Evolutionary conservation across 2,113 vertebrate genomes (phyloP), one percentile per base, ranked within the genome.

Genomic region (Osmerus eperlanus): DNA sequence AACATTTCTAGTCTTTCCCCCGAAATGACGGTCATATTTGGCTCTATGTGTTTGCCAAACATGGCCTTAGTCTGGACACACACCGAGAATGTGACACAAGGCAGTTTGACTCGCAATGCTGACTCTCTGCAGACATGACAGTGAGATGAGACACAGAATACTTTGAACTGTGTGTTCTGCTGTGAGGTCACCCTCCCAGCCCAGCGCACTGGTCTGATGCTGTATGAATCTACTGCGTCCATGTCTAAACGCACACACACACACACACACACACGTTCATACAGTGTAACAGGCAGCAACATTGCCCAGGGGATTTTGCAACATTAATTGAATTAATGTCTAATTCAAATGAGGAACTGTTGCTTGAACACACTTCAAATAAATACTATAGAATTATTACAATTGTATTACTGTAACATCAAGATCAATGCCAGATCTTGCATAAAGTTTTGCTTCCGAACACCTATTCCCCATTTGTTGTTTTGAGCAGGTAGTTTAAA

Each of bases 161-260:
- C 81, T 84, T 86, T 88, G 76, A 82, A 80, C 71, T 21, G 58
- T 58, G 58, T 58, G 54, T 62, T 77, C 63, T 65, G 75, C 71
- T 79, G 25, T 70, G 69, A 61, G 56, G 71, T 82, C 78, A 61
- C 79, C 68, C 55, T 65, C 80, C 70, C 51, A 65, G 76, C 82
- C 79, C 78, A 73, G 12, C 36, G 16, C 28, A 58, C 65, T 36
- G 16, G 55, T 78, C 71, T 76, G 79, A 67, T 70, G 78, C 74
- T 70, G 79, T 79, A 73, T 58, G 32, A 60, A 32, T 3, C 21
- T 63, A 21, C 68, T 23, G 14, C 51, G n/a, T 8, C 4, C 65
- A 25, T 19, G 51, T 18, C 13, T 18, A 55, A 14, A 5, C 56
- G 65, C 67, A 67, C 32, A 60, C 8, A 36, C 0, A 23, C 47